phyloP scores from a whole-genome alignment of 2,888 invertebrate genomes.

The Zootermopsis nevadensis region DNA sequence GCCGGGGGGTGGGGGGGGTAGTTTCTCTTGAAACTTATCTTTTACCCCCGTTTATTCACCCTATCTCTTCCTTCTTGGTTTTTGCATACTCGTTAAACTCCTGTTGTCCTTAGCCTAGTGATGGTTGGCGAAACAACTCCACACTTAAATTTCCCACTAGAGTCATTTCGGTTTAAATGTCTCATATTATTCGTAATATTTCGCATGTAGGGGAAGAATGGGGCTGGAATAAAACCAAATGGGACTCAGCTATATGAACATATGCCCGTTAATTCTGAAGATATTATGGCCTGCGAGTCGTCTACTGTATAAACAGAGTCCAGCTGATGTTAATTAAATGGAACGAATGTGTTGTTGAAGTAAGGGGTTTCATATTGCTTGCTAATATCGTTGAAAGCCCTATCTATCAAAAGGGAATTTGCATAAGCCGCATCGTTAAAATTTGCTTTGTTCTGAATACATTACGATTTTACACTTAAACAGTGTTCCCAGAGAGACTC shows the following conservation, averaged over 20 bases:
- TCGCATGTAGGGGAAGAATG: not conserved
- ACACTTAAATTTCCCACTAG: conserved; percentile 36
- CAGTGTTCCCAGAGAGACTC: too few species aligned
- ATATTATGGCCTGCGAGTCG: not conserved
- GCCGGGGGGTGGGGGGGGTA: not conserved
- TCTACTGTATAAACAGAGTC: not conserved
- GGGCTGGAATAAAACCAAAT: conserved; percentile 10
- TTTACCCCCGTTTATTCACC: not conserved
- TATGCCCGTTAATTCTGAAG: conserved; percentile 33
- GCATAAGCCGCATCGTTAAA: not conserved
- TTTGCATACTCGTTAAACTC: conserved; percentile 9
- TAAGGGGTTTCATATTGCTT: not conserved
- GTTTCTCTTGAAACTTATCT: conserved; percentile 16
- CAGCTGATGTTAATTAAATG: conserved; percentile 32
- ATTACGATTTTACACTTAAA: too few species aligned
- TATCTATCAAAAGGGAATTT: not conserved
- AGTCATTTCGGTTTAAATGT: conserved; percentile 41
- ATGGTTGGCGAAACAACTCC: not conserved
- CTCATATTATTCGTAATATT: conserved; percentile 38
- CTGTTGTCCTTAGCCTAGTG: not conserved
- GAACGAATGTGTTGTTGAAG: not conserved
- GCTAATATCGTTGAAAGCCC: not conserved
- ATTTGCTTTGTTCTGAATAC: not conserved
- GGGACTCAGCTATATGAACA: conserved; percentile 14
- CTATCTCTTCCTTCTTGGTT: not conserved